Evolutionary conservation across 2,888 invertebrate genomes (phyloP).

Genomic region (Microchrysa polita): DNA sequence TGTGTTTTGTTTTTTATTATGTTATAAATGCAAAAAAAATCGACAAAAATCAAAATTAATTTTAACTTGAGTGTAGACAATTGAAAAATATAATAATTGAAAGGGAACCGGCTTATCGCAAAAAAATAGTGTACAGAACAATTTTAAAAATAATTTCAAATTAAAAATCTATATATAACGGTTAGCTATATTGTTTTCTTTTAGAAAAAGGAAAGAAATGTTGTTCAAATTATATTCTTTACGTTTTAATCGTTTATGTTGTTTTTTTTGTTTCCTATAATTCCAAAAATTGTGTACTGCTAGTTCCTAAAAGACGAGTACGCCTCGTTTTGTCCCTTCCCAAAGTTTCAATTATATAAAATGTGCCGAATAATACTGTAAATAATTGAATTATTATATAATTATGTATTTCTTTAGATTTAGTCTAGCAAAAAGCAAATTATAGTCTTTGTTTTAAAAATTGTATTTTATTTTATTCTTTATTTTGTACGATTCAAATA

Average conservation of each 20-base stretch:
- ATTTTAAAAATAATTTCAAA: too few relatives aligned
- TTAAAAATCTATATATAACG: too few relatives aligned
- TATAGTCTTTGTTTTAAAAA: not conserved
- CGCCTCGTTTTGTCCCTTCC: not conserved
- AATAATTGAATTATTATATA: conserved; percentile 4
- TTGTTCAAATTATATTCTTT: not conserved
- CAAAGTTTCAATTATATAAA: not conserved
- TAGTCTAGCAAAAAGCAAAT: not conserved
- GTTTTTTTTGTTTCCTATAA: not conserved
- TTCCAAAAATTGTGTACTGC: not conserved
- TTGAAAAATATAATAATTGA: not conserved
- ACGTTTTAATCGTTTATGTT: not conserved
- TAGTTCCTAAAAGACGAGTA: too few relatives aligned
- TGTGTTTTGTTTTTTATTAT: too few relatives aligned
- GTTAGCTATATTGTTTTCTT: conserved; percentile 24
- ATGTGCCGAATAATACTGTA: not conserved
- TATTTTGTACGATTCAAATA: too few relatives aligned
- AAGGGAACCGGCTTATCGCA: not conserved
- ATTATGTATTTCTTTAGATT: not conserved
- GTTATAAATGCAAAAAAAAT: too few relatives aligned
- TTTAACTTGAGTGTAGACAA: not conserved
- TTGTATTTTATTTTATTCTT: not conserved
- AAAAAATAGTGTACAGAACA: not conserved
- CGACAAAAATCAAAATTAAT: conserved; percentile 2
- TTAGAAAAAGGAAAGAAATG: conserved; percentile 11